Conservation (phyloP, 1,140 invertebrate species). For the Homarus americanus region DNA sequence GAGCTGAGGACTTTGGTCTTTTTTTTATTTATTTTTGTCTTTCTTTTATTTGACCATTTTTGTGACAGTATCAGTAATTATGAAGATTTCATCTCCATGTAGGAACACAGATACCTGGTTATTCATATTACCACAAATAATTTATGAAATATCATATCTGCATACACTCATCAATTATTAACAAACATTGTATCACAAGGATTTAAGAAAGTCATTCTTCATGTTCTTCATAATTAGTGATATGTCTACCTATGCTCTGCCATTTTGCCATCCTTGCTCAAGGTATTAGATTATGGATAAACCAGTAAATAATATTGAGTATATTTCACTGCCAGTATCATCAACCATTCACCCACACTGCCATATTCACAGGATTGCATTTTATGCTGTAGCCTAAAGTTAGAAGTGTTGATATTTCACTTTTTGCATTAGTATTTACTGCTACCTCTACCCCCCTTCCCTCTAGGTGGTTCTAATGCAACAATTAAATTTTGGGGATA, state of each 20-base stretch:
- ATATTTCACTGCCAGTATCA: slow-evolving; percentile 1
- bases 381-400: slow-evolving; percentile 8
- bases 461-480: background rate
- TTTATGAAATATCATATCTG: slow-evolving; percentile 1
- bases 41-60: background rate
- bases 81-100: background rate
- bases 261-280: slow-evolving; percentile 5
- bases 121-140: background rate
- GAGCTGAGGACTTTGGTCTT: background rate
- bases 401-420: slow-evolving; percentile 4
- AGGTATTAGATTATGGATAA: background rate
- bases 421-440: slow-evolving; percentile 9
- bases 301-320: background rate
- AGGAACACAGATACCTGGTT: background rate
- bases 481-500: background rate
- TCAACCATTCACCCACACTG: slow-evolving; percentile 16
- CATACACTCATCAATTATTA: background rate
- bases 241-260: background rate
- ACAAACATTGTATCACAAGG: background rate
- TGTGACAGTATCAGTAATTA: slow-evolving; percentile 3
- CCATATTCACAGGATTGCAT: slow-evolving; percentile 10
- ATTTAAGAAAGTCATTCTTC: background rate
- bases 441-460: background rate
- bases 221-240: slow-evolving; percentile 13
- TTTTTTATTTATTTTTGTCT: background rate